Conservation (phyloP, 2,113 vertebrate species). For the Amblyopsis rosae region DNA sequence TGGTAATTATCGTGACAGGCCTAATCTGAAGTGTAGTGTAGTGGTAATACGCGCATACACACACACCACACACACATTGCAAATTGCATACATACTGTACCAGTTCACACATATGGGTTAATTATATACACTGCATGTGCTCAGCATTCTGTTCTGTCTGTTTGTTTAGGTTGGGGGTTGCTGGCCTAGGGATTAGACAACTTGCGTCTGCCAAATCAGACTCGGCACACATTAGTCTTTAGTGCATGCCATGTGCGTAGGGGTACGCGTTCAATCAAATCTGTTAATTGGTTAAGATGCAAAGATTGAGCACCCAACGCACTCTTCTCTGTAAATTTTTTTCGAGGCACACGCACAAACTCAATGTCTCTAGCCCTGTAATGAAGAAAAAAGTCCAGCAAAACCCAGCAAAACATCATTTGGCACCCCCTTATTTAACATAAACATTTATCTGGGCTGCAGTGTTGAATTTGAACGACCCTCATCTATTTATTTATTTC, state of each 20-base stretch:
- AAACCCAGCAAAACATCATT: too few relatives aligned
- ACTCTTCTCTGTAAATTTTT: too few relatives aligned
- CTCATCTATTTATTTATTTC: too few relatives aligned
- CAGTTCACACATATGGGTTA: too few relatives aligned
- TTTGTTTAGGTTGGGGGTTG: neutral
- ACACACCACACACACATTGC: neutral
- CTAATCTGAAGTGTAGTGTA: constrained; percentile 19
- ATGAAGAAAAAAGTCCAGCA: too few relatives aligned
- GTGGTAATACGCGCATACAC: neutral
- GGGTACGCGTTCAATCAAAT: neutral
- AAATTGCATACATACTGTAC: neutral
- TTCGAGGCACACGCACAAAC: too few relatives aligned
- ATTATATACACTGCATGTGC: neutral
- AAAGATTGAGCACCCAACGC: neutral
- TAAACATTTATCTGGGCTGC: too few relatives aligned
- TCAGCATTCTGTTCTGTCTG: constrained; percentile 1
- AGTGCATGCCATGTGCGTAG: neutral
- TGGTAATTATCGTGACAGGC: too few relatives aligned
- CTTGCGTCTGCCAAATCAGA: constrained; percentile 6
- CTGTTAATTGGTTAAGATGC: constrained; percentile 12
- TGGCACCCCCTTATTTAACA: too few relatives aligned
- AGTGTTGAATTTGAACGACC: too few relatives aligned
- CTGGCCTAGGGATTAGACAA: neutral
- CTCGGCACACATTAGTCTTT: neutral
- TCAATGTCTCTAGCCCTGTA: too few relatives aligned